Evolutionary conservation across 37 sponge, comb jelly and placozoan genomes (phyloP).

Genomic region (Halichondria panicea): DNA sequence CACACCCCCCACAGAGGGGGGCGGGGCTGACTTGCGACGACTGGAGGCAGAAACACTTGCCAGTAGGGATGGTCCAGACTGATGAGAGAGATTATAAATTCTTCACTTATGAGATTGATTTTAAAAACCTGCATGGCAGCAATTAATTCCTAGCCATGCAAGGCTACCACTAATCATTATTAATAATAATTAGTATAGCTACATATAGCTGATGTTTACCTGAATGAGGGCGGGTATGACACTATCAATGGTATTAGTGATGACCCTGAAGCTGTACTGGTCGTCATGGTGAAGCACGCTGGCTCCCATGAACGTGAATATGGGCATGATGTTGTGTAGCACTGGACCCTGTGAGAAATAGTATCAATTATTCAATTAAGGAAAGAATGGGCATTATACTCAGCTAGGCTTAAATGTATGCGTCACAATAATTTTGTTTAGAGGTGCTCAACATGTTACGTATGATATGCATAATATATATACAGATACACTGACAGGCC

Average conservation of each 20-base stretch:
- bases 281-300: constrained; percentile 81
- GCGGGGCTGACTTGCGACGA: not conserved
- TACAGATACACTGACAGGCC: not conserved
- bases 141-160: not conserved
- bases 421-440: not conserved
- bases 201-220: constrained; percentile 21
- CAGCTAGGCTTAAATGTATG: not conserved
- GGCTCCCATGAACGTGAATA: constrained; percentile 99
- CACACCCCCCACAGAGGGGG: constrained; percentile 27
- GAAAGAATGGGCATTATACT: not conserved
- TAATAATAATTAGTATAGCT: not conserved
- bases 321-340: constrained; percentile 94
- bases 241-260: constrained; percentile 77
- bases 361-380: no score
- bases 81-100: no score
- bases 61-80: not conserved
- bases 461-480: not conserved
- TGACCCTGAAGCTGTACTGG: constrained; percentile 86
- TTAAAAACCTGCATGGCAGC: not conserved
- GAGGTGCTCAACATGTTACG: not conserved
- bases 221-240: constrained; percentile 80
- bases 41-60: not conserved
- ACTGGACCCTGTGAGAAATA: constrained; percentile 70
- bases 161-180: not conserved
- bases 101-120: not conserved